Conservation (phyloP, 1,140 invertebrate genomes). For the Olivierus martensii region DNA sequence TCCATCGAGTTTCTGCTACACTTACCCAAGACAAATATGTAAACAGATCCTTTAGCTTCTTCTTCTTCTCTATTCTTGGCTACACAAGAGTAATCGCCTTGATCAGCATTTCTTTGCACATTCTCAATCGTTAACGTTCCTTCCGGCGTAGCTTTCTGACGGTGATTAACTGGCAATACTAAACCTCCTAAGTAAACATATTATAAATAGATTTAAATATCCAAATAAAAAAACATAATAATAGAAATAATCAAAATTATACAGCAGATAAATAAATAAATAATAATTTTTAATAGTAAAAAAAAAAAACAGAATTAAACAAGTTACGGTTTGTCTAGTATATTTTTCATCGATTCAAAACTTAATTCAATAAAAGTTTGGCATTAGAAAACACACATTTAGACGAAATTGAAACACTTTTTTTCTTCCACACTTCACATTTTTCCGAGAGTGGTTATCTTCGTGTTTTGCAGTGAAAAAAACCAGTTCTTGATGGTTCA, state of each 20-base stretch:
- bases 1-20: not conserved
- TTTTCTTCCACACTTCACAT: too few species aligned
- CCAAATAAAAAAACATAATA: too few species aligned
- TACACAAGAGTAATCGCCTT: constrained; percentile 74
- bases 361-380: not conserved
- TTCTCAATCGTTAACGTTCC: constrained; percentile 58
- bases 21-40: constrained; percentile 12
- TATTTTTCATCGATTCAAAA: not conserved
- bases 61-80: constrained; percentile 24
- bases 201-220: not conserved
- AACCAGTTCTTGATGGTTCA: too few species aligned
- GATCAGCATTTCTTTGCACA: constrained; percentile 57
- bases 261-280: too few species aligned
- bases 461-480: too few species aligned
- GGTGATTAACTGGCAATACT: constrained; percentile 57
- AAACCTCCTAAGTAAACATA: not conserved
- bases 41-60: constrained; percentile 6
- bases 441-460: too few species aligned
- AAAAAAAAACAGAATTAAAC: too few species aligned
- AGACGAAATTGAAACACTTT: too few species aligned
- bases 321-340: not conserved
- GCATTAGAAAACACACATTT: too few species aligned
- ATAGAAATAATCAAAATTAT: too few species aligned
- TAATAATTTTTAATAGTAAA: too few species aligned
- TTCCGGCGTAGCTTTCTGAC: constrained; percentile 55